A percentile compares a stretch with the other conserved stretches of the same genome.
Conservation (phyloP, 2,888 invertebrate genomes). For the Stenolophus ochropezus region DNA sequence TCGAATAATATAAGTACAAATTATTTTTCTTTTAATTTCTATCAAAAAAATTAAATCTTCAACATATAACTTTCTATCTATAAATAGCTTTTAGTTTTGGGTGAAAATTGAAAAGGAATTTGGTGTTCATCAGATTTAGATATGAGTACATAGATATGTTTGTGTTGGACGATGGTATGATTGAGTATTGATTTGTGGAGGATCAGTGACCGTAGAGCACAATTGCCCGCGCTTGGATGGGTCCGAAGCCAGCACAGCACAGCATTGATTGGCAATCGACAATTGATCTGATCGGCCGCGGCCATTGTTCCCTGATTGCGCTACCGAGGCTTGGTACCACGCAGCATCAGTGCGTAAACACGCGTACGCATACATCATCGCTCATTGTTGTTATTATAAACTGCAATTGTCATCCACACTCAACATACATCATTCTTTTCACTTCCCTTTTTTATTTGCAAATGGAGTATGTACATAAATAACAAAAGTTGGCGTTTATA, state of each 20-base stretch:
- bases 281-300: constrained; percentile 24
- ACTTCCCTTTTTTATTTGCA: no score
- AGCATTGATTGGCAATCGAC: constrained; percentile 37
- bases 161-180: neutral
- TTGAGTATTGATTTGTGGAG: neutral
- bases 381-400: neutral
- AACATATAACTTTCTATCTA: no score
- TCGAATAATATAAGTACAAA: no score
- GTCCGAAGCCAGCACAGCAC: neutral
- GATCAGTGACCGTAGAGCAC: constrained; percentile 45
- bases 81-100: no score
- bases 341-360: constrained; percentile 25
- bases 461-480: no score
- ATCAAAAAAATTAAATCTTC: no score
- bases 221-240: constrained; percentile 1
- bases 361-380: neutral
- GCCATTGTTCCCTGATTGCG: constrained; percentile 49
- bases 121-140: neutral
- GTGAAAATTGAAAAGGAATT: no score
- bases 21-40: no score
- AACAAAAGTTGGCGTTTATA: no score
- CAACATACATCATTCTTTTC: no score
- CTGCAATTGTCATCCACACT: no score
- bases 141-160: neutral
- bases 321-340: constrained; percentile 18